phyloP scores from a whole-genome alignment of 2,113 vertebrate genomes.

The Halcyon malimbica region DNA sequence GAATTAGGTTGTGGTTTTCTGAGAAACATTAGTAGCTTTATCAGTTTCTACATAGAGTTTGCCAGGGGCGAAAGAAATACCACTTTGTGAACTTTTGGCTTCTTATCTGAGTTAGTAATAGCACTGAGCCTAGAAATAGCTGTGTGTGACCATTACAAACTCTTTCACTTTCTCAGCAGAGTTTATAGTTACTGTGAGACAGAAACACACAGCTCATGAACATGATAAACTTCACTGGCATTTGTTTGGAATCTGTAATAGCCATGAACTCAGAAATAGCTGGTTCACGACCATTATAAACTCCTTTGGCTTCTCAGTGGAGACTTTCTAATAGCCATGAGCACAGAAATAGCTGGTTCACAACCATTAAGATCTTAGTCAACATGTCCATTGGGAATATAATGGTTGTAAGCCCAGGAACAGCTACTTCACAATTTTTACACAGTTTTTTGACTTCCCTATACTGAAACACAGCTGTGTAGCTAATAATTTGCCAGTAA shows the following conservation, averaged over 20 bases:
- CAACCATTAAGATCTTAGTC: conserved; percentile 37
- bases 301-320: conserved; percentile 34
- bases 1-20: conserved; percentile 50
- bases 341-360: conserved; percentile 52
- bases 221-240: conserved; percentile 20
- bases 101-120: conserved; percentile 45
- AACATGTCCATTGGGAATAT: conserved; percentile 12
- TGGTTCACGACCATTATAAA: conserved; percentile 44
- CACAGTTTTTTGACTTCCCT: neutral
- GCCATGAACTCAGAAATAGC: conserved; percentile 43
- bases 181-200: conserved; percentile 41
- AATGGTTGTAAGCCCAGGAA: neutral
- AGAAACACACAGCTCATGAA: conserved; percentile 9
- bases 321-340: conserved; percentile 33
- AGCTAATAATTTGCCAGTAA: neutral
- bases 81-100: conserved; percentile 57
- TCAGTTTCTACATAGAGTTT: conserved; percentile 45
- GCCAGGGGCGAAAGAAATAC: conserved; percentile 48
- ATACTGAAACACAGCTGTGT: neutral
- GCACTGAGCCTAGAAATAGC: conserved; percentile 31
- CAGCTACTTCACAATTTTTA: neutral
- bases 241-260: conserved; percentile 31
- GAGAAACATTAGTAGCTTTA: conserved; percentile 47
- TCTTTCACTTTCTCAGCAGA: conserved; percentile 30
- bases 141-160: conserved; percentile 53